Percentiles rank a stretch among this genome's conserved stretches.
Conservation (phyloP, 2,113 vertebrate genomes). For the Oenanthe melanoleuca region DNA sequence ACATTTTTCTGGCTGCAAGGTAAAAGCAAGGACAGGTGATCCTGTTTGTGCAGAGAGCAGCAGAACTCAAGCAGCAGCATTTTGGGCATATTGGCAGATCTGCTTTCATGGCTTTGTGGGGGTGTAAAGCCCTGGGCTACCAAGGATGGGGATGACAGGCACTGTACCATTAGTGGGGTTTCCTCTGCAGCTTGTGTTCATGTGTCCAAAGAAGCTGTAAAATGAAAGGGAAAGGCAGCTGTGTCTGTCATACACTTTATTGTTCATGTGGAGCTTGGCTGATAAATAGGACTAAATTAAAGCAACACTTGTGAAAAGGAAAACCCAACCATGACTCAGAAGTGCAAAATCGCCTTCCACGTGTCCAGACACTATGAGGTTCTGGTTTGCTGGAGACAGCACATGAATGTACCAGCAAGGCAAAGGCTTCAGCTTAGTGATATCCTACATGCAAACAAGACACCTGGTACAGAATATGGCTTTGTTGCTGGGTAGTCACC, state of each 20-base stretch:
- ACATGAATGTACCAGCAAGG: conserved; percentile 52
- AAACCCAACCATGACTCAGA: conserved; percentile 35
- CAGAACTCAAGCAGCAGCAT: neutral
- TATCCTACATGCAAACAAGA: neutral
- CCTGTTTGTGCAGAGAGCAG: neutral
- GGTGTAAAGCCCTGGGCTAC: accelerated
- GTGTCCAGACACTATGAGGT: conserved; percentile 51
- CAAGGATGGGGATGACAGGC: neutral
- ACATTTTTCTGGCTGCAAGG: neutral
- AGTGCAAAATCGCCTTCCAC: conserved; percentile 45
- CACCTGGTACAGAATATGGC: conserved; percentile 57
- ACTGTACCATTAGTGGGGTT: neutral
- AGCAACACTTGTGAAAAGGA: conserved; percentile 42
- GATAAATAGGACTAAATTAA: conserved; percentile 16
- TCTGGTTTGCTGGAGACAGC: neutral
- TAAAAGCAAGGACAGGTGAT: neutral
- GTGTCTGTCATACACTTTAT: neutral
- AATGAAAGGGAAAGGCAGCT: neutral
- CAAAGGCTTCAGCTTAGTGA: conserved; percentile 45
- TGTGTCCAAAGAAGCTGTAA: neutral
- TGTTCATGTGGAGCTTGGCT: conserved; percentile 13
- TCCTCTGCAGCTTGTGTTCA: neutral
- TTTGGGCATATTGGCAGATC: neutral
- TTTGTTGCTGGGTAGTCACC: conserved; percentile 57
- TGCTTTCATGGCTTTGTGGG: neutral